Base-by-base conservation (phyloP, 2,797 vertebrate species). In the Amniataba percoides region DNA sequence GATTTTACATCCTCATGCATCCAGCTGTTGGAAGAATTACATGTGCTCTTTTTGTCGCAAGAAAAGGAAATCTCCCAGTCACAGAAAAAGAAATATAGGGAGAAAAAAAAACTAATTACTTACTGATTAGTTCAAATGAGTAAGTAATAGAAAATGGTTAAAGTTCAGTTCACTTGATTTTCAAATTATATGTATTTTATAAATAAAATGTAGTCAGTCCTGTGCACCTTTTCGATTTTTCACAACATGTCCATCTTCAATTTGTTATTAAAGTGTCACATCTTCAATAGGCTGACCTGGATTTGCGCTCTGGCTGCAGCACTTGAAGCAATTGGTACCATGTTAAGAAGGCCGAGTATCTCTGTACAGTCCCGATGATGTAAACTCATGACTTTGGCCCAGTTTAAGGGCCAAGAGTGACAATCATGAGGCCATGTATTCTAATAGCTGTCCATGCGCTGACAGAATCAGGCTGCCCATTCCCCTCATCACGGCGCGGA, bases 381-480 rank as follows among this genome's bases (percentile, higher is more conserved):
- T 77, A 61, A 86, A 82, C 65, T 73, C 71, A 66, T 73, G 78
- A 81, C 65, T 85, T 74, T 83, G 85, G 74, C 88, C 87, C 83
- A 94, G 74, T 92, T 89, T 82, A 79, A 86, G 77, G 78, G 48
- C 71, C 69, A 57, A 82, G 81, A 87, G 72, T 83, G 89, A 82
- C 82, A 81, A 81, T 81, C 80, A 86, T 52, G 66, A 74, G 67
- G 57, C 66, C 67, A 78, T 90, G 79, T 73, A 86, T 92, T 86
- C 69, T 87, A 85, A 89, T 77, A 71, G 48, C 74, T 56, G 78
- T 77, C 84, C 77, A 34, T 58, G 40, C 13, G 60, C 66, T 92
- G 91, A 94, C 90, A 94, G 90, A 94, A 93, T 93, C 84, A 91
- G 93, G 90, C 83, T 90, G 81, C 56, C 58, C 70, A 21, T 39